Evolutionary conservation across 2,888 invertebrate genomes (phyloP).

Genomic region (Melieria crassipennis): DNA sequence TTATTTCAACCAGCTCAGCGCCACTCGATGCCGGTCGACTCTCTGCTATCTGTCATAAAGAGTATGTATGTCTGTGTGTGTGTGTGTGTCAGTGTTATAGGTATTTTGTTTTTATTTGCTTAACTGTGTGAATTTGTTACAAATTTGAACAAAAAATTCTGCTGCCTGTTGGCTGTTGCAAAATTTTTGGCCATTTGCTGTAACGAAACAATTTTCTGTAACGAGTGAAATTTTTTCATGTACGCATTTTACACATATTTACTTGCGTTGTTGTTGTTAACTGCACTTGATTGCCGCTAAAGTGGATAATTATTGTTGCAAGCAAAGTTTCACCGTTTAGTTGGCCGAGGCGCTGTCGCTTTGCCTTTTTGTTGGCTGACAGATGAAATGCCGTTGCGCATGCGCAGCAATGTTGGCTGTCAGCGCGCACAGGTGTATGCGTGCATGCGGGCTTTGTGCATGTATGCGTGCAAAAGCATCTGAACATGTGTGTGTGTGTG

Average conservation of each 20-base stretch:
- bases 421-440: background rate
- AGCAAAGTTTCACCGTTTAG: background rate
- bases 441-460: background rate
- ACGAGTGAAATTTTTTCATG: background rate
- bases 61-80: background rate
- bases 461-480: background rate
- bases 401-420: background rate
- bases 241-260: background rate
- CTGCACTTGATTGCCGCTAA: background rate
- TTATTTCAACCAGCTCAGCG: constrained; percentile 38
- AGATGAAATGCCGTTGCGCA: background rate
- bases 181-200: too few relatives aligned
- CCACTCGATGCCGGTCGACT: constrained; percentile 13
- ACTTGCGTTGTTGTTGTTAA: background rate
- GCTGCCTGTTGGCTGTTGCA: too few relatives aligned
- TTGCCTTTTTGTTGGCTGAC: background rate
- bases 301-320: background rate
- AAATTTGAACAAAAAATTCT: too few relatives aligned
- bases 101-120: constrained; percentile 8
- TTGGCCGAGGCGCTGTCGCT: background rate
- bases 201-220: constrained; percentile 1
- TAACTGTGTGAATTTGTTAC: background rate
- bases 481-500: background rate
- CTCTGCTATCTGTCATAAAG: background rate
- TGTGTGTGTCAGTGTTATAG: background rate